A percentile compares a stretch with the other conserved stretches of the same genome.
phyloP scores from a whole-genome alignment of 1,140 invertebrate genomes.

The Aphaenogaster ashmeadi region DNA sequence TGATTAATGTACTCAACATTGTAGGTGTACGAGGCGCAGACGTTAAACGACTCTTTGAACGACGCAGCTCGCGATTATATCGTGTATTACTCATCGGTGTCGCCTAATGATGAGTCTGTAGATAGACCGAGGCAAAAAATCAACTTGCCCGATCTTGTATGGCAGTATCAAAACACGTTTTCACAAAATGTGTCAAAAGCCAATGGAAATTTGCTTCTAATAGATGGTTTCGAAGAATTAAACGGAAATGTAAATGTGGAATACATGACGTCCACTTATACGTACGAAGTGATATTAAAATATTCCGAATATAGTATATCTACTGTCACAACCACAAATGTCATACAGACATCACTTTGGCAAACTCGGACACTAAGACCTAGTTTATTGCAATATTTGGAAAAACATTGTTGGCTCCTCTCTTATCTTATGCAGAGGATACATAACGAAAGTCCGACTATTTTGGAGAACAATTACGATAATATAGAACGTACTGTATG shows the following conservation, averaged over 20 bases:
- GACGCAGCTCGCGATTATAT: constrained; percentile 74
- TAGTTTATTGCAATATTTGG: constrained; percentile 87
- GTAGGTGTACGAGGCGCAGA: constrained; percentile 79
- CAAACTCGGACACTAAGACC: constrained; percentile 74
- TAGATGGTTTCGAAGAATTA: constrained; percentile 50
- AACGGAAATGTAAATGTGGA: constrained; percentile 43
- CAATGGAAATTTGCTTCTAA: constrained; percentile 47
- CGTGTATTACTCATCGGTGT: constrained; percentile 66
- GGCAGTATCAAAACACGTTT: constrained; percentile 70
- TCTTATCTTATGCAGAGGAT: constrained; percentile 88
- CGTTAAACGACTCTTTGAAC: constrained; percentile 72
- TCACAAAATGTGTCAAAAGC: constrained; percentile 41
- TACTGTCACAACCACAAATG: constrained; percentile 29
- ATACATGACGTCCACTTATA: constrained; percentile 61
- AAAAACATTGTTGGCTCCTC: constrained; percentile 88
- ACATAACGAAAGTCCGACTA: constrained; percentile 80
- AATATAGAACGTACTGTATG: constrained; percentile 80
- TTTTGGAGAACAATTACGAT: constrained; percentile 79
- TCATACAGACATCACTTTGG: constrained; percentile 57
- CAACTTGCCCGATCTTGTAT: constrained; percentile 72
- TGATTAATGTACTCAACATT: constrained; percentile 25
- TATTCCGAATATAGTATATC: constrained; percentile 56
- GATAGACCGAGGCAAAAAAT: constrained; percentile 47
- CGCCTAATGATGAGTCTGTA: background rate
- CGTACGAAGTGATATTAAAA: constrained; percentile 72